Evolutionary conservation across 2,113 vertebrate species (phyloP).

Genomic region (Chrysemys picta): DNA sequence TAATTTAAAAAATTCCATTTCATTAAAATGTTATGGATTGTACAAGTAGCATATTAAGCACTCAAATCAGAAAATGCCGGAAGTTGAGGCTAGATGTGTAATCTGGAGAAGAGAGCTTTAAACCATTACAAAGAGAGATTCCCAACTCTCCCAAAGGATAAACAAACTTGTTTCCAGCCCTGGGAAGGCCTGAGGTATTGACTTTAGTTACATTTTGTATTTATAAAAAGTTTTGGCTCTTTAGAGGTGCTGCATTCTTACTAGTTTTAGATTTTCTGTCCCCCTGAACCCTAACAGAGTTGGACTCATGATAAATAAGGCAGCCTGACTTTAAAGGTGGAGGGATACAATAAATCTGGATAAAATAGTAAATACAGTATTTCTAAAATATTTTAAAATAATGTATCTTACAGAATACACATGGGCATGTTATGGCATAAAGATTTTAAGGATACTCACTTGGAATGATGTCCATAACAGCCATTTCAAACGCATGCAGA

Average conservation of each 20-base stretch:
- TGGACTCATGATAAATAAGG: not conserved
- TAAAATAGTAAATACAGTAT: not conserved
- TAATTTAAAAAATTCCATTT: constrained; percentile 37
- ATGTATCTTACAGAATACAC: not conserved
- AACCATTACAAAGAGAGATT: not conserved
- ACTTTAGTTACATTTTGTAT: not conserved
- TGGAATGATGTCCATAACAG: not conserved
- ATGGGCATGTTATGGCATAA: accelerated
- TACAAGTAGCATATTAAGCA: constrained; percentile 50
- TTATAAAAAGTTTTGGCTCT: not conserved
- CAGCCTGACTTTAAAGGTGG: not conserved
- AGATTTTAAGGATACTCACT: accelerated
- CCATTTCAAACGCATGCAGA: accelerated
- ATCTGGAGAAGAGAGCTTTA: not conserved
- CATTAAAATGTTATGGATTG: constrained; percentile 26
- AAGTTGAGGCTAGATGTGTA: not conserved
- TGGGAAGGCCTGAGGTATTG: not conserved
- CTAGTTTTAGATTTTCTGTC: not conserved
- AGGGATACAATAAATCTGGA: not conserved
- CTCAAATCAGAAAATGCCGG: constrained; percentile 46
- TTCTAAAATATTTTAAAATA: not conserved
- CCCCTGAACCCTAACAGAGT: not conserved
- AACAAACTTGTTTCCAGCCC: not conserved
- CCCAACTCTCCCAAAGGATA: not conserved
- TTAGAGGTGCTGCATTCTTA: not conserved